Conservation (phyloP, 2,888 invertebrate species). For the Xylocampa areola region DNA sequence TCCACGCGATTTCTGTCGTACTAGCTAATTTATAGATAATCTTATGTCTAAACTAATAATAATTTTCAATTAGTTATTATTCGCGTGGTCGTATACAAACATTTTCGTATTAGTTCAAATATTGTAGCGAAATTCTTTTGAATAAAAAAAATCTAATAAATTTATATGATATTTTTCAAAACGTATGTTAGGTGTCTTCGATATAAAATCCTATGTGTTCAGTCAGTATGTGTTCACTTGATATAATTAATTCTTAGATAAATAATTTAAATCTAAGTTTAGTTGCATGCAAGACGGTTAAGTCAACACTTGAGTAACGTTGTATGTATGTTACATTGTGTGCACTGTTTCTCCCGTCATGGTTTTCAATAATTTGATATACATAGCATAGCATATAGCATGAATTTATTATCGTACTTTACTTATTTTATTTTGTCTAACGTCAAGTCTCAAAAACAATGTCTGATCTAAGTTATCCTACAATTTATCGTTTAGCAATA, state of each 20-base stretch:
- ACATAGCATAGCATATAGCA: conserved; percentile 20
- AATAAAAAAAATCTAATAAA: conserved; percentile 69
- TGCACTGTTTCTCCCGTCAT: conserved; percentile 61
- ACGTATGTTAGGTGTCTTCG: conserved; percentile 52
- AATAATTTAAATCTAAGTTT: conserved; percentile 62
- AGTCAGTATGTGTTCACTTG: conserved; percentile 84
- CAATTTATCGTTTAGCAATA: conserved; percentile 49
- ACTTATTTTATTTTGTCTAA: conserved; percentile 34
- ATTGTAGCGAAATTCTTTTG: conserved; percentile 82
- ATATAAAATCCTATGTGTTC: conserved; percentile 79
- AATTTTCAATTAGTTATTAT: conserved; percentile 70
- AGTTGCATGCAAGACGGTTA: conserved; percentile 58
- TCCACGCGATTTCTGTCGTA: conserved; percentile 47
- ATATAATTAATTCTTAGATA: conserved; percentile 68
- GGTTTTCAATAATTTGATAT: conserved; percentile 64
- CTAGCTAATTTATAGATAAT: conserved; percentile 78
- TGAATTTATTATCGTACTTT: conserved; percentile 22
- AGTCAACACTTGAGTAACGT: conserved; percentile 39
- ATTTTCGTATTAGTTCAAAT: conserved; percentile 82
- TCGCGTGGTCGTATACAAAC: conserved; percentile 72
- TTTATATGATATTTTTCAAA: conserved; percentile 61
- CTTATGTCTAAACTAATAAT: conserved; percentile 70
- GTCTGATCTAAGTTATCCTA: conserved; percentile 45
- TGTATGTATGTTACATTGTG: conserved; percentile 40
- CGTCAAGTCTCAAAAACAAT: conserved; percentile 41